phyloP scores from a whole-genome alignment of 2,888 invertebrate genomes.

The Rhabditoides inermis region DNA sequence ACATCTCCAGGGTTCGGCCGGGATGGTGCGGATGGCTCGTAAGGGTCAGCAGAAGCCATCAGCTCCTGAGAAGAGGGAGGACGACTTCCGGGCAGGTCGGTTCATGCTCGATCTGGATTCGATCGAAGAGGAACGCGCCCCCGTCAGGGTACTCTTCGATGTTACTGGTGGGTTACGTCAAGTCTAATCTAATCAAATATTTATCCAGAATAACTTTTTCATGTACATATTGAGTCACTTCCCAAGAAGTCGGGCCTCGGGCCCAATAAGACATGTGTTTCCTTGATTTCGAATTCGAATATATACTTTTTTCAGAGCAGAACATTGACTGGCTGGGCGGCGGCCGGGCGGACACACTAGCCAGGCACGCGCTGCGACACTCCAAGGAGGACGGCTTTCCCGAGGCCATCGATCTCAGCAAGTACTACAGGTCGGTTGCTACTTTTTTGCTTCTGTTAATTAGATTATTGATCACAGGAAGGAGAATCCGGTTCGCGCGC shows the following conservation, averaged over 20 bases:
- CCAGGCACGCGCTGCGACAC: conserved; percentile 6
- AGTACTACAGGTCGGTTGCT: conserved; percentile 15
- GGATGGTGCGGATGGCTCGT: background rate
- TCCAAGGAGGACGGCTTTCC: conserved; percentile 45
- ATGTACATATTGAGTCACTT: background rate
- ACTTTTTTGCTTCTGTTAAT: background rate
- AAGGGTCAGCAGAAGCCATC: background rate
- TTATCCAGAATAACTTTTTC: conserved; percentile 4
- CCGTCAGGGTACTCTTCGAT: background rate
- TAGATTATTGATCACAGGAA: too few species aligned
- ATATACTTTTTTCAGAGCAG: too few species aligned
- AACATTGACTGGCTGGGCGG: conserved; percentile 5
- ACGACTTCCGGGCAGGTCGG: conserved; percentile 9
- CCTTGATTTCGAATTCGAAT: background rate
- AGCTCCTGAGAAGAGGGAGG: conserved; percentile 1
- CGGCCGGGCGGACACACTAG: conserved; percentile 5
- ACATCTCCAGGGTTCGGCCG: background rate
- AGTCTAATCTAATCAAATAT: background rate
- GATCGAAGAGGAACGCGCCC: conserved; percentile 9
- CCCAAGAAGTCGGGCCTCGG: background rate
- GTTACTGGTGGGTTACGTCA: background rate
- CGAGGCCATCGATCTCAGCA: conserved; percentile 32
- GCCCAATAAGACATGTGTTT: background rate
- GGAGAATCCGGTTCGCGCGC: too few species aligned
- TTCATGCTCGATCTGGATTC: conserved; percentile 22